Percentiles rank a stretch among this genome's conserved stretches.
Conservation (phyloP, 2,113 vertebrate genomes). For the Corapipo altera region DNA sequence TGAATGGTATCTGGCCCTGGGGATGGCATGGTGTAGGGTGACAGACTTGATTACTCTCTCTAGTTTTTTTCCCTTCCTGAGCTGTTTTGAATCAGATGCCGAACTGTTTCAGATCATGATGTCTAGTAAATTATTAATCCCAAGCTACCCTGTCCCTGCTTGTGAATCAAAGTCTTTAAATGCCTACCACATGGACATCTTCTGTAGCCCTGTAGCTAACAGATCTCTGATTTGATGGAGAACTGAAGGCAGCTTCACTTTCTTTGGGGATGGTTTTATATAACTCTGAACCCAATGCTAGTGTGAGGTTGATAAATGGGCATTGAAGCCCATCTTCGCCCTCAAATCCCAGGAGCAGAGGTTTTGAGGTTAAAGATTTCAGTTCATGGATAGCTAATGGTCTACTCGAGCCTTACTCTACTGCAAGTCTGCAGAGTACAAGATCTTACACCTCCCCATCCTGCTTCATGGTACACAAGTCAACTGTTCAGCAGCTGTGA, state of each 20-base stretch:
- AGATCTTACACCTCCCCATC: neutral
- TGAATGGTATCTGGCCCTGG: neutral
- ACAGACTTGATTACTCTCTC: neutral
- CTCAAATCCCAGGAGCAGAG: neutral
- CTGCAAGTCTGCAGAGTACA: neutral
- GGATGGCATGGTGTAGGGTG: neutral
- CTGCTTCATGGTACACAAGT: neutral
- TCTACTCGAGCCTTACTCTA: neutral
- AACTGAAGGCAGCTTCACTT: neutral
- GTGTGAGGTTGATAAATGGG: neutral
- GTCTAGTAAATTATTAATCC: neutral
- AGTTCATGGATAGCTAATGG: neutral
- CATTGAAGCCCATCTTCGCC: neutral
- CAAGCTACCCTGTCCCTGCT: neutral
- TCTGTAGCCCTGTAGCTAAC: neutral
- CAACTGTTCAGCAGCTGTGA: neutral
- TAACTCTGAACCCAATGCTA: neutral
- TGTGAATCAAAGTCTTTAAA: neutral
- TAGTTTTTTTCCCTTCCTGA: neutral
- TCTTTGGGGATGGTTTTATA: neutral
- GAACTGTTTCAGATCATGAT: neutral
- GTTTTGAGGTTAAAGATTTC: neutral
- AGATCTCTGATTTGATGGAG: neutral
- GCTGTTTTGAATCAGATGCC: neutral
- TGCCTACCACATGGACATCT: neutral